phyloP scores from a whole-genome alignment of 2,113 vertebrate species.

The Scytalopus superciliaris region DNA sequence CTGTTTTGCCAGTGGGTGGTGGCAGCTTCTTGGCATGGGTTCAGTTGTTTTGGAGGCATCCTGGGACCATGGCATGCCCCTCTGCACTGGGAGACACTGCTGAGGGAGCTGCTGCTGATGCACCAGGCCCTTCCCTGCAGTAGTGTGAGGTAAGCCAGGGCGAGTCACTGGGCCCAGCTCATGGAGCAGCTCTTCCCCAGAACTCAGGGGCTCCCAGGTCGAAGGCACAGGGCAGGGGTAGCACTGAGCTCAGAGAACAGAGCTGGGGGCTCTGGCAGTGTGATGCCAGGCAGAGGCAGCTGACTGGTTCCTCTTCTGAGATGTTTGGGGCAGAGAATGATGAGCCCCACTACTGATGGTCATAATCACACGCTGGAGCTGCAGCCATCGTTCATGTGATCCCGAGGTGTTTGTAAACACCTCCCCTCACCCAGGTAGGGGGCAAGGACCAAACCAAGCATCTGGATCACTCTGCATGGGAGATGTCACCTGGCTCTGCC shows the following conservation, averaged over 20 bases:
- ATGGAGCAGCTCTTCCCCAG: background rate
- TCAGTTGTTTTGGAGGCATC: background rate
- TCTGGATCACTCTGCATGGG: rapidly evolving
- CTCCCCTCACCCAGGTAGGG: rapidly evolving
- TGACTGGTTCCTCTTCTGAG: background rate
- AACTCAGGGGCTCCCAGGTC: background rate
- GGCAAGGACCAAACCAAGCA: rapidly evolving
- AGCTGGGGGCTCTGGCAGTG: rapidly evolving
- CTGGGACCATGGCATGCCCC: rapidly evolving
- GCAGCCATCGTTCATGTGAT: rapidly evolving
- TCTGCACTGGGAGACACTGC: background rate
- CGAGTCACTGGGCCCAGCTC: rapidly evolving
- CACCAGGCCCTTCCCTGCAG: background rate
- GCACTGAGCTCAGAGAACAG: background rate
- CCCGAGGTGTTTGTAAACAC: background rate
- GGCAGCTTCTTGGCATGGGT: background rate
- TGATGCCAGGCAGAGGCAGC: rapidly evolving
- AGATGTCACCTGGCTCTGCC: background rate
- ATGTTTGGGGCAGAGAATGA: background rate
- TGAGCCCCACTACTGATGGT: background rate
- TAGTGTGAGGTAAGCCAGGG: background rate
- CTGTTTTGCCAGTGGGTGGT: background rate
- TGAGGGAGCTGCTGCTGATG: background rate
- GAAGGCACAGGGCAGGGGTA: rapidly evolving
- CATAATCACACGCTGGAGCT: rapidly evolving